Evolutionary conservation across 2,113 vertebrate genomes (phyloP).

Genomic region (Leptobrachium ailaonicum): DNA sequence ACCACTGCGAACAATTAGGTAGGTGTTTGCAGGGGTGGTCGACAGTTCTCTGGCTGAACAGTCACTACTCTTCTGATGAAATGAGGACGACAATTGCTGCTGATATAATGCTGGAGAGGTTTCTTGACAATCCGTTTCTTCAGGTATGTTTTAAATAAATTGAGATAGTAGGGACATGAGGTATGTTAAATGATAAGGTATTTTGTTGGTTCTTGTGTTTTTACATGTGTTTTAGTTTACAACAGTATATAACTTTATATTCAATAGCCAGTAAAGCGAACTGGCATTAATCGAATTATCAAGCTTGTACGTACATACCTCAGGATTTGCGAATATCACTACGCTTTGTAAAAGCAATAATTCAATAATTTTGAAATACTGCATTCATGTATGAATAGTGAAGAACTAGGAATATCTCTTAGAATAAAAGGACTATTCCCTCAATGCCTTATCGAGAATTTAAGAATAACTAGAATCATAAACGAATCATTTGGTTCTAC

Average conservation of each 20-base stretch:
- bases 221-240: background rate
- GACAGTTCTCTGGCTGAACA: background rate
- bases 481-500: too few relatives aligned
- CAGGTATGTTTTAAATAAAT: conserved; percentile 16
- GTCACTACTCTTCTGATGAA: background rate
- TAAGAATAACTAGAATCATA: too few relatives aligned
- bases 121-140: background rate
- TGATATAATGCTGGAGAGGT: conserved; percentile 12
- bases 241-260: background rate
- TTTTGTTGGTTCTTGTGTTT: background rate
- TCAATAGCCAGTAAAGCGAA: background rate
- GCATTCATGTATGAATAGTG: too few relatives aligned
- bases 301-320: too few relatives aligned
- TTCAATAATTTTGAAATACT: too few relatives aligned
- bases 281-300: too few relatives aligned
- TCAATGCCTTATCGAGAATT: too few relatives aligned
- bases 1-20: background rate
- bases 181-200: too few relatives aligned
- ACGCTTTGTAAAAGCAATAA: too few relatives aligned
- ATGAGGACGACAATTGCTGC: background rate
- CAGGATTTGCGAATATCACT: too few relatives aligned
- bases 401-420: too few relatives aligned
- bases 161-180: background rate
- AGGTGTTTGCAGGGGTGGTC: background rate
- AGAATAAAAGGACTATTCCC: too few relatives aligned